A percentile compares a stretch with the other conserved stretches of the same genome.
phyloP scores from a whole-genome alignment of 2,797 vertebrate species.

The Melanotaenia parkinsoni region DNA sequence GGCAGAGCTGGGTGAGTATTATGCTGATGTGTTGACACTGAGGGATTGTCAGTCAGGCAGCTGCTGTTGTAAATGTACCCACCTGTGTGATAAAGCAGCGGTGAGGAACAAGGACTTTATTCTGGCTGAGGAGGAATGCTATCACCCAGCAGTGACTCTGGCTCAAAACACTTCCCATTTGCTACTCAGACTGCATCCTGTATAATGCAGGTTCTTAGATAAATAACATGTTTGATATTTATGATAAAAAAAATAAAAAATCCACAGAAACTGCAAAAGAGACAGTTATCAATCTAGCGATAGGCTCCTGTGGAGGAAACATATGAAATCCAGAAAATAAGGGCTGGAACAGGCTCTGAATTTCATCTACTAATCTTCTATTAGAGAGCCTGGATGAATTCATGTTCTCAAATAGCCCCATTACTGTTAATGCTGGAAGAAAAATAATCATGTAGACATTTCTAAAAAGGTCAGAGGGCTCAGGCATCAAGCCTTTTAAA shows the following conservation, averaged over 20 bases:
- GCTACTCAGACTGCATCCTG: not conserved
- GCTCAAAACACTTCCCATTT: not conserved
- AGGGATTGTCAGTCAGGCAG: constrained; percentile 27
- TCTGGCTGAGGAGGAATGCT: not conserved
- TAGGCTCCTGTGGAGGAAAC: too few relatives aligned
- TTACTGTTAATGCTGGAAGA: not conserved
- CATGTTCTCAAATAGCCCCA: constrained; percentile 22
- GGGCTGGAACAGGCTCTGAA: constrained; percentile 33
- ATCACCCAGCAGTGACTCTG: not conserved
- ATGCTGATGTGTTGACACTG: constrained; percentile 53
- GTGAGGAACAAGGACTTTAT: not conserved
- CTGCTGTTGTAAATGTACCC: constrained; percentile 34
- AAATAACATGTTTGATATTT: not conserved
- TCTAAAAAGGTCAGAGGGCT: not conserved
- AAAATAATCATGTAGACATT: not conserved
- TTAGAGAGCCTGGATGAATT: constrained; percentile 16
- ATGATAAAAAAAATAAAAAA: too few relatives aligned
- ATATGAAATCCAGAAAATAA: constrained; percentile 20
- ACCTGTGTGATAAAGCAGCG: constrained; percentile 30
- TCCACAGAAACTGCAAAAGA: too few relatives aligned
- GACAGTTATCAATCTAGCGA: too few relatives aligned
- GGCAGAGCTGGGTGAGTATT: constrained; percentile 12
- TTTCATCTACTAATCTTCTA: too few relatives aligned
- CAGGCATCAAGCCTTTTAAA: not conserved
- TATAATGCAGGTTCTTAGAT: too few relatives aligned